phyloP scores from a whole-genome alignment of 2,113 vertebrate genomes.

The Platycercus adscitus region DNA sequence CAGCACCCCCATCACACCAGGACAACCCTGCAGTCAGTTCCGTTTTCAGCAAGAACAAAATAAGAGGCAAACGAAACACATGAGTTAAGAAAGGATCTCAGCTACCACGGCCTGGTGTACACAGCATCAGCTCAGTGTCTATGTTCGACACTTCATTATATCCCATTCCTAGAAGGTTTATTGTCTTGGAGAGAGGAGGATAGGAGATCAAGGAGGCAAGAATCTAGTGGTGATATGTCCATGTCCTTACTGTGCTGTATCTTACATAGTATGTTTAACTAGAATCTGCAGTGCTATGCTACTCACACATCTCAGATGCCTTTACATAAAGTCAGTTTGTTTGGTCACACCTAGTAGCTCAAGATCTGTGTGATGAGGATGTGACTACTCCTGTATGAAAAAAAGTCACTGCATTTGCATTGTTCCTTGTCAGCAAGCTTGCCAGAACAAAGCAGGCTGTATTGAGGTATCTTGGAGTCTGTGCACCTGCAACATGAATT shows the following conservation, averaged over 20 bases:
- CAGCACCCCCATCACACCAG: neutral
- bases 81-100: neutral
- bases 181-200: neutral
- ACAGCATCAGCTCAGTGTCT: neutral
- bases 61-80: neutral
- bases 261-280: neutral
- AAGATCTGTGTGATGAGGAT: neutral
- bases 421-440: neutral
- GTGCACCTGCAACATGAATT: neutral
- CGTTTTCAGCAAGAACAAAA: neutral
- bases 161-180: neutral
- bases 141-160: accelerated
- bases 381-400: neutral
- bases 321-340: neutral
- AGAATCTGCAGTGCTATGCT: neutral
- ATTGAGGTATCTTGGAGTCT: neutral
- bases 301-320: accelerated
- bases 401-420: neutral
- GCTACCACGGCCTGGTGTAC: no score
- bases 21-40: neutral
- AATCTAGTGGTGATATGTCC: neutral
- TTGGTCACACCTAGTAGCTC: neutral
- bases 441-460: neutral
- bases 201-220: neutral
- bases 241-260: neutral